Base-by-base conservation (phyloP, 1,140 invertebrate genomes). In the Paraescarpia echinospica region DNA sequence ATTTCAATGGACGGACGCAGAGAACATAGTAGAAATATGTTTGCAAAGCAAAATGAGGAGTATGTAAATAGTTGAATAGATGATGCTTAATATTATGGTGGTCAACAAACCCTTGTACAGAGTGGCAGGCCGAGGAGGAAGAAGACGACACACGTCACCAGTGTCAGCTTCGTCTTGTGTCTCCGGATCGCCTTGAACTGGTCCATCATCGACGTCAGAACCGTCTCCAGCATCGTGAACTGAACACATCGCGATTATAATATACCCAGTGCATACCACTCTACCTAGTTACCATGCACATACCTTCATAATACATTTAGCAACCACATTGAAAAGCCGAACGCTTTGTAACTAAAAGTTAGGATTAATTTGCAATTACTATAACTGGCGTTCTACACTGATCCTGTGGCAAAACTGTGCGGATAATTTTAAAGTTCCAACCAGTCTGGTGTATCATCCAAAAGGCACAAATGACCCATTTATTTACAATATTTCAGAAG, bases 181-280 rank as follows among this genome's bases (percentile, higher is more conserved):
- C 96, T 94, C 95, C 93, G 89, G 92, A 97, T 96, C 41, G 94
- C 94, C 9, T 96, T 96, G 94, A 97, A 97, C 93, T 98, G 97
- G 94, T 98, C 98, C 88, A 97, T 95, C 0, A 98, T 93, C 9
- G 97, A 97, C 1, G 97, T 97, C 92, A 97, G 97, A 1, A 98
- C 97, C 0, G 97, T 97, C 95, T 98, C 98, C 94, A 98, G 95
- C 31, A 97, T 97, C 5, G 98, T 98, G 97, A 98, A 98, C 97
- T 98, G 95, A 41, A 35, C 34, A 90, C 89, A 90, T 31, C 4
- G 33, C 35, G 89, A 77, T 27, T 6, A 27, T 27, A 77, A 77
- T 77, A 18, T n/a, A n/a, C n/a, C n/a, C n/a, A n/a, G n/a, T 41
- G 41, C 41, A 41, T 41, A 41, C 41, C 41, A 12, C 41, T 41